A percentile compares a stretch with the other conserved stretches of the same genome.
Evolutionary conservation across 2,888 invertebrate species (phyloP).

Genomic region (Synergus umbraculus): DNA sequence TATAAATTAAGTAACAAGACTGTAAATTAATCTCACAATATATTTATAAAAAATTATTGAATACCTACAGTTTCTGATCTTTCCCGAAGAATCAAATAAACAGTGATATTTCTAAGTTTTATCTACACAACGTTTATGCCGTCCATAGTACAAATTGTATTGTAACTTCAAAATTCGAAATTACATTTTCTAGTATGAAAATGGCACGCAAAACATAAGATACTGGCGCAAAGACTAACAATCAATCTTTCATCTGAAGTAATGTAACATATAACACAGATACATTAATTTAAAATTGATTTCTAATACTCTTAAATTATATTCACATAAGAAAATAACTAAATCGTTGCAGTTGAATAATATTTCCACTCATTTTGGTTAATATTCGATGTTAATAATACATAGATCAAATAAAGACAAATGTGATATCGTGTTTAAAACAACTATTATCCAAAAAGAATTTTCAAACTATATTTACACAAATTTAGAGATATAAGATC

Average conservation of each 20-base stretch:
- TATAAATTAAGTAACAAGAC: slow-evolving; percentile 34
- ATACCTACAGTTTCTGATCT: neutral
- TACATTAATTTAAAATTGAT: neutral
- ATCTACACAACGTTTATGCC: neutral
- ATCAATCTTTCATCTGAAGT: neutral
- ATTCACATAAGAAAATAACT: neutral
- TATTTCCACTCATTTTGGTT: neutral
- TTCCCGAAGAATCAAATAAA: neutral
- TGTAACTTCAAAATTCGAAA: neutral
- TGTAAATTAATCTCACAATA: slow-evolving; percentile 31
- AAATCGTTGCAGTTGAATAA: neutral
- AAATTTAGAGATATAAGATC: neutral
- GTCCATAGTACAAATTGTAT: neutral
- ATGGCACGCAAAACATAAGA: slow-evolving; percentile 21
- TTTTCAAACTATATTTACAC: neutral
- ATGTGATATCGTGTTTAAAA: neutral
- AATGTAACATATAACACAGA: neutral
- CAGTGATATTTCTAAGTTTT: slow-evolving; percentile 3
- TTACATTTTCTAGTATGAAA: slow-evolving; percentile 30
- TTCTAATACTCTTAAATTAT: neutral
- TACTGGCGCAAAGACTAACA: neutral
- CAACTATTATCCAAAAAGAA: neutral
- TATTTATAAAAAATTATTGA: neutral
- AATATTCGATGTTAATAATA: neutral
- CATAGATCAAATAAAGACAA: neutral